A percentile compares a stretch with the other conserved stretches of the same genome.
These are phyloP conservation scores for Melinaea menophilus DNA, from an alignment of 2,888 invertebrate species.

Conservation along the genomic window DNA sequence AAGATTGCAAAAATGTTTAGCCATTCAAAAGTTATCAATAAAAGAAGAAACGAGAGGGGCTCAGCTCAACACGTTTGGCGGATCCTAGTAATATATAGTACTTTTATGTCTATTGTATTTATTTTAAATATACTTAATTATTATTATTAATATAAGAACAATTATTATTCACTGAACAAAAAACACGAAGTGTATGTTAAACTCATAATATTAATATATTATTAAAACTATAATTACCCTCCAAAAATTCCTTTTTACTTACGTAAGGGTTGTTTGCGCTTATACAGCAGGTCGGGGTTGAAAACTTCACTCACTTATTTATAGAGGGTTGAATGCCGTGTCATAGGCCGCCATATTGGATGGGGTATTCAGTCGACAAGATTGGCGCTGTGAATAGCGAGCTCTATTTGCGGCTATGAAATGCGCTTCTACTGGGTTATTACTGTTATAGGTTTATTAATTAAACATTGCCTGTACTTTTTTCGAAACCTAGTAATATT, in stretches of 20 bases:
- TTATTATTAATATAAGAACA: no score
- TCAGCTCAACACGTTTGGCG: no score
- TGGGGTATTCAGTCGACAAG: slow-evolving; percentile 41
- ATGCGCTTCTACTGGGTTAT: not conserved
- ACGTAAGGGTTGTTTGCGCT: slow-evolving; percentile 13
- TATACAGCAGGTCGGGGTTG: slow-evolving; percentile 16
- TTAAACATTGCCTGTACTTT: not conserved
- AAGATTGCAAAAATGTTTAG: no score
- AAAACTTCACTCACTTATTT: slow-evolving; percentile 41
- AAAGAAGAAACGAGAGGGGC: no score
- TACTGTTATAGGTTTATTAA: not conserved
- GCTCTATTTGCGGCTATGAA: slow-evolving; percentile 28
- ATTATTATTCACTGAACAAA: no score
- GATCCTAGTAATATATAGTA: no score
- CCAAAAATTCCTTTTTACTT: not conserved
- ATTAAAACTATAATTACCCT: not conserved
- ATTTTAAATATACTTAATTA: no score
- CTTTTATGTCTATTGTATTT: no score
- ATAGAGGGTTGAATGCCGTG: slow-evolving; percentile 40
- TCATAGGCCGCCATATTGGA: slow-evolving; percentile 40
- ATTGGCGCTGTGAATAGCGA: slow-evolving; percentile 42
- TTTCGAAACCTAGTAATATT: no score
- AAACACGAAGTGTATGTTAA: no score
- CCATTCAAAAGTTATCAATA: no score
- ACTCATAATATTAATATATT: not conserved